Conservation (phyloP, 2,888 invertebrate species). For the Luffia ferchaultella region DNA sequence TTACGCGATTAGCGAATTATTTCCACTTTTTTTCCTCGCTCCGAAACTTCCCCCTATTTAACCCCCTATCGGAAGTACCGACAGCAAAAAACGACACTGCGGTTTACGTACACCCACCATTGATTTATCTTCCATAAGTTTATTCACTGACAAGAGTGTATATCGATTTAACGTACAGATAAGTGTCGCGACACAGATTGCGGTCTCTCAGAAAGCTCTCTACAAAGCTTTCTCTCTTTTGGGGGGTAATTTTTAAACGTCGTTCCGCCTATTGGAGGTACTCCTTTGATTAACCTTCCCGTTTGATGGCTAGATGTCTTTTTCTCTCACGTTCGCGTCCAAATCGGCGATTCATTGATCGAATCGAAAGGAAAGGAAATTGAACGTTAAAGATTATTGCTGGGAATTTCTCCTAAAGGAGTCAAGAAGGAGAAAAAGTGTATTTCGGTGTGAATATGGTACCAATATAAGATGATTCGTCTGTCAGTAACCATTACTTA, state of each 20-base stretch:
- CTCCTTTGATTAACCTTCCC: slow-evolving; percentile 51
- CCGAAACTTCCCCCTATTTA: slow-evolving; percentile 23
- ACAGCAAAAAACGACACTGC: too few species aligned
- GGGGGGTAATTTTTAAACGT: slow-evolving; percentile 5
- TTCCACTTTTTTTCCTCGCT: slow-evolving; percentile 55
- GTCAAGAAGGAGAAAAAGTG: too few species aligned
- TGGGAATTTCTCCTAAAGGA: neutral
- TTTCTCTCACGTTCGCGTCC: neutral
- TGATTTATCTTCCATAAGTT: slow-evolving; percentile 24
- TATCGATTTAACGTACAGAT: too few species aligned
- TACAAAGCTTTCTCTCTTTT: neutral
- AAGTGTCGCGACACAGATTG: neutral
- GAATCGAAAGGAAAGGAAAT: neutral
- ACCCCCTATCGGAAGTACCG: slow-evolving; percentile 18
- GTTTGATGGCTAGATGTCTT: neutral
- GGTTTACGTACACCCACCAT: slow-evolving; percentile 16
- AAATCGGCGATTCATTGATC: neutral
- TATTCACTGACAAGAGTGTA: too few species aligned
- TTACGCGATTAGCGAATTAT: slow-evolving; percentile 66
- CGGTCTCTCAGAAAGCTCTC: neutral
- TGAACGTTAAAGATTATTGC: neutral
- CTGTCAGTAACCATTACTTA: too few species aligned
- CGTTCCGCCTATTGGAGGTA: slow-evolving; percentile 46
- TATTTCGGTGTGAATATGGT: too few species aligned
- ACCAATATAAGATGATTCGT: too few species aligned